These are phyloP conservation scores for Varanus komodoensis DNA, from an alignment of 2,113 vertebrate species.

Conservation along the genomic window DNA sequence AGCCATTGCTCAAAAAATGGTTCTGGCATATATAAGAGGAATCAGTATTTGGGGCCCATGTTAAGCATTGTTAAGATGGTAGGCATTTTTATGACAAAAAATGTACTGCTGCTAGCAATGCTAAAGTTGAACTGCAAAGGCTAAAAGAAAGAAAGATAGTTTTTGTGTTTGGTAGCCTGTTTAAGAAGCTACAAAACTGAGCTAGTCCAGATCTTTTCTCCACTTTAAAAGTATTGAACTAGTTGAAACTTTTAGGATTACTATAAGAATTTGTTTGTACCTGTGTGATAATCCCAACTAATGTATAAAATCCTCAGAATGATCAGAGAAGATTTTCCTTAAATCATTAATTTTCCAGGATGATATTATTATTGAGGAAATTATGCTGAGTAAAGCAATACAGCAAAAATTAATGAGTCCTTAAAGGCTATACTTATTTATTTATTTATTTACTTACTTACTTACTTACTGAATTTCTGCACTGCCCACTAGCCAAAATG, in stretches of 20 bases:
- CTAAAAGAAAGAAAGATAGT: constrained; percentile 63
- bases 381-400: constrained; percentile 41
- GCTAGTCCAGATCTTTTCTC: constrained; percentile 47
- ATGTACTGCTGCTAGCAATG: constrained; percentile 24
- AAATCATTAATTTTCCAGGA: constrained; percentile 2
- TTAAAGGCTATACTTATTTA: constrained; percentile 42
- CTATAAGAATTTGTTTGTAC: constrained; percentile 65
- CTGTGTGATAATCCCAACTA: constrained; percentile 61
- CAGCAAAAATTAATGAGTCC: constrained; percentile 57
- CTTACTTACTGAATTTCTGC: too few relatives aligned
- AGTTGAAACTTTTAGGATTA: constrained; percentile 63
- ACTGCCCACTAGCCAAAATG: too few relatives aligned
- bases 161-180: constrained; percentile 61
- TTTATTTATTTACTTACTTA: too few relatives aligned
- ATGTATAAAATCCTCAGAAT: constrained; percentile 45
- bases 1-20: not conserved
- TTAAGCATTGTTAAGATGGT: not conserved
- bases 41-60: not conserved
- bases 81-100: not conserved
- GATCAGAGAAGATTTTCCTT: constrained; percentile 60
- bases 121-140: constrained; percentile 47
- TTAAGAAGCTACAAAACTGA: constrained; percentile 35
- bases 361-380: constrained; percentile 63
- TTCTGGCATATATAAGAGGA: not conserved
- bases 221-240: constrained; percentile 52